Conservation (phyloP, 2,797 vertebrate genomes). For the Eptatretus atami region DNA sequence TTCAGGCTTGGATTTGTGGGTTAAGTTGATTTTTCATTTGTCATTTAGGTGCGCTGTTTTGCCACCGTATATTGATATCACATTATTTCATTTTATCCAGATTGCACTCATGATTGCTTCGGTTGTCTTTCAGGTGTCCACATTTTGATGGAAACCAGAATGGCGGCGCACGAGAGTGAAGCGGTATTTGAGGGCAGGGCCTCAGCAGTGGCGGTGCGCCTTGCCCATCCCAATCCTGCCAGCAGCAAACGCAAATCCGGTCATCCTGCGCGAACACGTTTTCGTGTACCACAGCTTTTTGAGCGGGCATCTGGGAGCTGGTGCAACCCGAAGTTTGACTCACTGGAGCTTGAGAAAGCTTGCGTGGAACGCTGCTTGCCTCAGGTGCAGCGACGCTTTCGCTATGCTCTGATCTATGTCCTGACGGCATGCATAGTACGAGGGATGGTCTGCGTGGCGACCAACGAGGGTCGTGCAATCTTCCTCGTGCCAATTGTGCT, state of each 20-base stretch:
- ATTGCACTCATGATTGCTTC: too few relatives aligned
- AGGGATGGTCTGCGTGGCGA: constrained; percentile 44
- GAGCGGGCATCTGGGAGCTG: constrained; percentile 65
- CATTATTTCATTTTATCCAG: too few relatives aligned
- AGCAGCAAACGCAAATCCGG: constrained; percentile 43
- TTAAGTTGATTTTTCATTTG: too few relatives aligned
- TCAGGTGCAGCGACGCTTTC: constrained; percentile 59
- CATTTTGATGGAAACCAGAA: neutral
- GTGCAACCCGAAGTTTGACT: constrained; percentile 92
- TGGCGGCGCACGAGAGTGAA: constrained; percentile 1
- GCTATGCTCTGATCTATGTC: constrained; percentile 69
- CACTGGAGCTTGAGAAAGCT: constrained; percentile 55
- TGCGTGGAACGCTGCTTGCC: constrained; percentile 78
- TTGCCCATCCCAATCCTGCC: neutral
- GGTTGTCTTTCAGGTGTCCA: neutral
- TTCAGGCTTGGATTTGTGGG: too few relatives aligned
- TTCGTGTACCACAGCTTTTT: constrained; percentile 45
- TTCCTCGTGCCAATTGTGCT: constrained; percentile 34
- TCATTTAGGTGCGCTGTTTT: constrained; percentile 2
- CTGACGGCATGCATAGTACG: constrained; percentile 41
- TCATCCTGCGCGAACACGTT: constrained; percentile 27
- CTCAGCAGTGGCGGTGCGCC: neutral
- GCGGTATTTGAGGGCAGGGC: neutral
- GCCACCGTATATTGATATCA: too few relatives aligned
- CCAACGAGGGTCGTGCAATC: constrained; percentile 23